Evolutionary conservation across 2,888 invertebrate genomes (phyloP), one percentile per base, ranked within the genome.

Genomic region (Dascillus cervinus): DNA sequence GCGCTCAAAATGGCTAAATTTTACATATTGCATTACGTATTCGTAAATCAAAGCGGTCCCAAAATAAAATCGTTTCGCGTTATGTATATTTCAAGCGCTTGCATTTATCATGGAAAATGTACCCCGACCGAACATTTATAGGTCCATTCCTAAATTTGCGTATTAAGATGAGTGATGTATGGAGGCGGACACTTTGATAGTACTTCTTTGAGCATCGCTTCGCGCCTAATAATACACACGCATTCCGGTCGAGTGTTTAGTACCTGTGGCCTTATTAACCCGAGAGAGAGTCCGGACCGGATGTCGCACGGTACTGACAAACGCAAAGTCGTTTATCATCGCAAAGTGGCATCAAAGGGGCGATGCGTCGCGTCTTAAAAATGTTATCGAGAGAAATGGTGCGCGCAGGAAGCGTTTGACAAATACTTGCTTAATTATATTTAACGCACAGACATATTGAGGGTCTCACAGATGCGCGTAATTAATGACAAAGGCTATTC

Each of bases 351-450:
- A 56, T 60, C 60, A 62, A 61, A 62, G 61, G 48, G 51, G 56
- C 52, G 50, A 50, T 52, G 51, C 50, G 47, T 49, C 56, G 53
- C 53, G 55, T 58, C 57, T 56, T 60, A 58, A 60, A 62, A 62
- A 62, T 62, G 60, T 60, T 58, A 62, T 60, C 60, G 58, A 52
- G 55, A 54, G 55, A 57, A 51, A 54, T 48, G 56, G 51, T 49
- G 55, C 50, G n/a, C n/a, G 52, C 62, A 62, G 63, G 63, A 63
- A 63, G 46, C 53, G 56, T 43, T 50, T 62, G 62, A 63, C 63
- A 62, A 63, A 63, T 63, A 56, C 56, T 55, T 53, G 58, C 60
- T 61, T 64, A 62, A 63, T 64, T 63, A 63, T 63, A 61, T 61
- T 61, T 52, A 56, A 53, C 50, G 56, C 50, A n/a, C n/a, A 50